Evolutionary conservation across 2,888 invertebrate genomes (phyloP), one percentile per base, ranked within the genome.

Genomic region (Tipula unca): DNA sequence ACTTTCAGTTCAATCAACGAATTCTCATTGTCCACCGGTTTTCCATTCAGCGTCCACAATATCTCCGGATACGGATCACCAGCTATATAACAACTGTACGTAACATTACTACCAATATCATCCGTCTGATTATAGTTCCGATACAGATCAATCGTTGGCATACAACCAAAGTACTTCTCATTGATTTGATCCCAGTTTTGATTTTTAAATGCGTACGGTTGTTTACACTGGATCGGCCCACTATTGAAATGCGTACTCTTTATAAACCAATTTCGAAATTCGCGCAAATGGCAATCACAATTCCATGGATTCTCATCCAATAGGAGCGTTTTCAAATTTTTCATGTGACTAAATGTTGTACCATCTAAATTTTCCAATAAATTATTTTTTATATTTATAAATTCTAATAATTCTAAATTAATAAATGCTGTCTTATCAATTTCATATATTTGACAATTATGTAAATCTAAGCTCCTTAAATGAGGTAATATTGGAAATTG

Each of bases 271-370:
- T 94, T 94, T 86, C 97, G 94, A 88, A 97, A 96, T 86, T 95
- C 95, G 85, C 96, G 93, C 86, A 98, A 91, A 87, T 95, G 94
- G 90, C 98, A 98, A 90, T 98, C 97, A 90, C 98, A 98, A 89
- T 93, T 93, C 97, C 97, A 98, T 4, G 96, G 96, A 90, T 98
- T 98, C 36, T 95, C 95, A 87, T 96, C 95, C 85, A 97, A 90
- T 13, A 94, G 93, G 39, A 97, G 92, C 1, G 96, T 95, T 91
- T 96, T 97, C 86, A 97, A 92, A 88, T 94, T 95, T 54, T 94
- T 93, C 89, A 96, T 92, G 86, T 95, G 95, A 90, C 94, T 92
- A 88, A 95, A 94, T 1, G 94, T 93, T 85, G 92, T 92, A 86
- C 93, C 93, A 13, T 94, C 93, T 54, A 96, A 90, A 88, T 93